Evolutionary conservation across 1,140 invertebrate species (phyloP), one percentile per base, ranked within the genome.

Genomic region (Oedothorax gibbosus): DNA sequence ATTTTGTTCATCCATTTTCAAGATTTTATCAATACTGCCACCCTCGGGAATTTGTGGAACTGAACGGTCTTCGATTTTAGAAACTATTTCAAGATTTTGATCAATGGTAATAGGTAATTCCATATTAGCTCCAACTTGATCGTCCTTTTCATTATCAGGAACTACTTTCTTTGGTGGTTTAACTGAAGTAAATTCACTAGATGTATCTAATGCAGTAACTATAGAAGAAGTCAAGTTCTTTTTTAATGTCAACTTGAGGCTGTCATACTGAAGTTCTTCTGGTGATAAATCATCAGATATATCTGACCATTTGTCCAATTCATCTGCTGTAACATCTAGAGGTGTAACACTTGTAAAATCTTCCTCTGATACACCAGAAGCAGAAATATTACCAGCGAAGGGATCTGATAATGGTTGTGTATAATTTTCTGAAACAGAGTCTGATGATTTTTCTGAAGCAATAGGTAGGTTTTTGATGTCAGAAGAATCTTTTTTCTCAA

Each of bases 281-380:
- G 71, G n/a, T 51, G 75, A 77, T 11, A 68, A 64, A 18, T 64
- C 68, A 49, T 76, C 81, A 66, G 66, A 78, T 62, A 71, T 78
- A 64, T 78, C 73, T 56, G 76, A 85, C 56, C 53, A 85, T 56
- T 78, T 78, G 64, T 78, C 83, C 12, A 68, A 78, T 54, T 85
- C 83, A 71, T 71, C 83, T 53, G 18, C 66, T 64, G 73, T 68
- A 15, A 69, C 21, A 71, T 79, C 83, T 35, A 78, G 64, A n/a
- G 83, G 76, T 12, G 76, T 85, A 15, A 78, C 83, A 35, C 49
- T 85, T 5, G 83, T 78, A 64, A 85, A 79, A 14, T 85, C 83
- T 78, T 85, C 83, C 21, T 85, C 83, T 51, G 64, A 84, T n/a
- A 64, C 21, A 20, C 68, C 57, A 62, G 65, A 64, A 51, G 15